Conservation (phyloP, 2,113 vertebrate genomes). For the Patagioenas fasciata region DNA sequence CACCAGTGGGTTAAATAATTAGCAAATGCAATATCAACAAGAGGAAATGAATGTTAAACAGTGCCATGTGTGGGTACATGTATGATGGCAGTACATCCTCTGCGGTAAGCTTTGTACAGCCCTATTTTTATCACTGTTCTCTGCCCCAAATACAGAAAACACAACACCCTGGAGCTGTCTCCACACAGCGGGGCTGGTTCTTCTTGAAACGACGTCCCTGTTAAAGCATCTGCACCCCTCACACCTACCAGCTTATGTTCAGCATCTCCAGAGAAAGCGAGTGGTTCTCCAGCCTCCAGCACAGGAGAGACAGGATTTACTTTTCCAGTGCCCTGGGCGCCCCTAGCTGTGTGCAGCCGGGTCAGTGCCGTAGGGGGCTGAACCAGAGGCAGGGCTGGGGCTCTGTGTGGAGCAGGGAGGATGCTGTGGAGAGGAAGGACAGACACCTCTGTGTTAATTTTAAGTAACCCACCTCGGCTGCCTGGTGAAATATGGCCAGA, state of each 20-base stretch:
- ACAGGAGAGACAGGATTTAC: background rate
- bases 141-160: slow-evolving; percentile 36
- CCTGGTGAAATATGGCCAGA: background rate
- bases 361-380: rapidly evolving
- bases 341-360: background rate
- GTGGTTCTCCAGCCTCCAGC: background rate
- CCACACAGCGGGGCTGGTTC: background rate
- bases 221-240: background rate
- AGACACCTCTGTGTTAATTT: background rate
- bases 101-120: background rate
- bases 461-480: rapidly evolving
- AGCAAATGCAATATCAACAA: background rate
- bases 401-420: background rate
- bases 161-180: background rate
- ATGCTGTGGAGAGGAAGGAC: background rate
- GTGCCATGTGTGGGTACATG: background rate
- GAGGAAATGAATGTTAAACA: background rate
- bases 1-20: background rate
- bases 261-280: background rate
- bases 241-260: background rate
- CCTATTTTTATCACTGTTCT: slow-evolving; percentile 21
- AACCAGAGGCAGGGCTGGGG: background rate
- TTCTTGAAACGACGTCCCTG: background rate
- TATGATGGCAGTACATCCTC: background rate
- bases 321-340: background rate